Conservation (phyloP, 2,113 vertebrate genomes). For the Chroicocephalus ridibundus region DNA sequence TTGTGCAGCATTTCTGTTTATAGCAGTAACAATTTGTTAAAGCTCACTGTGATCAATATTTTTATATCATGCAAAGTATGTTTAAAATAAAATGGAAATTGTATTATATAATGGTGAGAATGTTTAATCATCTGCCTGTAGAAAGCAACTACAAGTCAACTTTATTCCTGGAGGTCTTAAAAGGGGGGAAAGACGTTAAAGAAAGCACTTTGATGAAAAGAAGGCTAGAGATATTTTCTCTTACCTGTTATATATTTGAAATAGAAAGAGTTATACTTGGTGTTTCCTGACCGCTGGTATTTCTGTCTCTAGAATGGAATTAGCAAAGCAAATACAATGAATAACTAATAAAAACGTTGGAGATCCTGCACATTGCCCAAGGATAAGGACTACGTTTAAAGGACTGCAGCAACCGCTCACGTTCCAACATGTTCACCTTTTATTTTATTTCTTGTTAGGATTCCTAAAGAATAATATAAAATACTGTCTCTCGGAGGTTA, state of each 20-base stretch:
- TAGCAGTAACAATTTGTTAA: constrained; percentile 89
- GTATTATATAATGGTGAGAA: constrained; percentile 77
- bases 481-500: not conserved
- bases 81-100: constrained; percentile 88
- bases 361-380: not conserved
- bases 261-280: not conserved
- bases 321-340: not conserved
- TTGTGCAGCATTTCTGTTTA: constrained; percentile 87
- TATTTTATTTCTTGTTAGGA: not conserved
- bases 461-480: not conserved
- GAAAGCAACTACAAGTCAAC: not conserved
- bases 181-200: not conserved
- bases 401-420: not conserved
- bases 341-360: not conserved
- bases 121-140: constrained; percentile 13
- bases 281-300: not conserved
- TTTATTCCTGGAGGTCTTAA: not conserved
- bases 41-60: constrained; percentile 97
- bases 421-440: not conserved
- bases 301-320: not conserved
- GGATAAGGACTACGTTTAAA: not conserved
- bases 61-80: constrained; percentile 90
- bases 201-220: not conserved
- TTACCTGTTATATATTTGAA: not conserved
- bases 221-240: not conserved